These are phyloP conservation scores for Pangasius krempfi DNA, from an alignment of 2,797 vertebrate genomes.

Conservation along the genomic window DNA sequence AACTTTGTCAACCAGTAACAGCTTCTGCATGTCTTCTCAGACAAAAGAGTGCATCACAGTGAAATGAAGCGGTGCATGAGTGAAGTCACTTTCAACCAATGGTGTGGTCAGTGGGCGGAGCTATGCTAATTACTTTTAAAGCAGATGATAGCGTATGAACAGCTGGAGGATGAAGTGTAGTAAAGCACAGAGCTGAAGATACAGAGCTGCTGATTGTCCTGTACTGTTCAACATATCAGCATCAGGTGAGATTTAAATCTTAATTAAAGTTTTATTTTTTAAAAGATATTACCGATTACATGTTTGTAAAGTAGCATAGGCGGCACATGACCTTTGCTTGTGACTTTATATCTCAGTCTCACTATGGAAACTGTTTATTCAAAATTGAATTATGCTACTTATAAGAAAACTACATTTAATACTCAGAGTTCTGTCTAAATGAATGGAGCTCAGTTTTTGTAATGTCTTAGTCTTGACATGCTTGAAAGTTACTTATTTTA, in stretches of 20 bases:
- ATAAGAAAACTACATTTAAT: neutral
- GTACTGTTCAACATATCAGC: neutral
- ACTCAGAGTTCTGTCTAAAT: neutral
- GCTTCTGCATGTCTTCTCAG: neutral
- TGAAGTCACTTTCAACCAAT: constrained; percentile 65
- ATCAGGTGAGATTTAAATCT: constrained; percentile 34
- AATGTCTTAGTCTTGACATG: neutral
- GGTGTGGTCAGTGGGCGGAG: constrained; percentile 60
- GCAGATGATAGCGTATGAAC: constrained; percentile 63
- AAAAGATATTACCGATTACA: neutral
- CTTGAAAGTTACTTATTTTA: neutral
- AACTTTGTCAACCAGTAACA: neutral
- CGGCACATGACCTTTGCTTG: neutral
- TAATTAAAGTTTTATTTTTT: neutral
- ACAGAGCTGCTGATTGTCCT: constrained; percentile 6
- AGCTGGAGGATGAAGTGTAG: constrained; percentile 51
- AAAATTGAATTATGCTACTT: neutral
- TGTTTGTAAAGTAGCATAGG: neutral
- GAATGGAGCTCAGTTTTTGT: neutral
- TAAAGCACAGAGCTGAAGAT: constrained; percentile 21
- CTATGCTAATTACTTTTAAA: constrained; percentile 54
- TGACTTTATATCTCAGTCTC: neutral
- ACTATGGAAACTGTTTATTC: neutral
- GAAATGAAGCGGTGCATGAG: constrained; percentile 54
- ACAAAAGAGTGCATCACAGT: neutral